Base-by-base conservation (phyloP, 2,113 vertebrate species). In the Puffinus mauretanicus region DNA sequence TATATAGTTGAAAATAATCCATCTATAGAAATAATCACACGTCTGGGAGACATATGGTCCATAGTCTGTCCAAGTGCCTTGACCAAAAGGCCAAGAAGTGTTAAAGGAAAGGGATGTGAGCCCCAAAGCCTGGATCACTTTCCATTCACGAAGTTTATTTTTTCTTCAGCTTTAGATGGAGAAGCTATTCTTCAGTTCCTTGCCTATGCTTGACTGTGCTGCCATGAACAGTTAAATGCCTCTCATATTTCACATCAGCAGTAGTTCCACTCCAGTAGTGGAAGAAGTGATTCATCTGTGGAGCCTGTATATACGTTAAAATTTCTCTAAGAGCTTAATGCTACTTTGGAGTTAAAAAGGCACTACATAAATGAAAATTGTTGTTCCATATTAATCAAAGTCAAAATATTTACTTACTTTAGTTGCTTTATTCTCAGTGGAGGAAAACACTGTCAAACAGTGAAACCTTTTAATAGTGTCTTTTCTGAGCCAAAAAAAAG, bases 351-450 rank as follows among this genome's bases (percentile, higher is more conserved):
- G 44, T 87, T 93, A 51, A 82, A 90, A 87, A 86, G 27, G 27
- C 11, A 24, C 34, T 24, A 36, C 44, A 34, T 29, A 91, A 79
- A 76, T 52, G 34, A 64, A 87, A 91, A 40, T 22, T 71, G 11
- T 62, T 86, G 73, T 65, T 82, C 57, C 8, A 2, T 77, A 65
- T 93, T 95, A 60, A 97, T 77, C 80, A 88, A 96, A 96, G 22
- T 42, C 29, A 40, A 91, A 32, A 30, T 47, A 19, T 78, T 89
- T 54, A 71, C 44, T 40, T 58, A 79, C 19, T 60, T 38, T 8
- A 52, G 17, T 87, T 21, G 4, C 10, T 94, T 89, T 88, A 82
- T 57, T 86, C 19, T 94, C 79, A 86, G 17, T n/a, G 51, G 34
- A 90, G 20, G 14, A 54, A 92, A 77, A 36, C 11, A 57, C 32